Conservation (phyloP, 2,888 invertebrate genomes). For the Arge pagana region DNA sequence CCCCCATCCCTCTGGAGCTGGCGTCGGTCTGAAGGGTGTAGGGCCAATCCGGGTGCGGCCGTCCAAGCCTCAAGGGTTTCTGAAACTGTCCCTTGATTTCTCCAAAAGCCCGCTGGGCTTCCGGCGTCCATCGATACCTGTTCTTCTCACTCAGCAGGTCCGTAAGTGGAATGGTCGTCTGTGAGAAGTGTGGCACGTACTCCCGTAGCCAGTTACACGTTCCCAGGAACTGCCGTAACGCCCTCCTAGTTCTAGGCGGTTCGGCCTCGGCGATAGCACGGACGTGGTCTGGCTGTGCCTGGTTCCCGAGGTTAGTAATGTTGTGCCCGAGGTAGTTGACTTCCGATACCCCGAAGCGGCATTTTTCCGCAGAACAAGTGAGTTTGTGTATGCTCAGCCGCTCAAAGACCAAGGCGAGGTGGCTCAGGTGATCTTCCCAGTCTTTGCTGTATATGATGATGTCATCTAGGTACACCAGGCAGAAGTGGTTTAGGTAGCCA, state of each 20-base stretch:
- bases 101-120: constrained; percentile 8
- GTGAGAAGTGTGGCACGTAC: constrained; percentile 34
- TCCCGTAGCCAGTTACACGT: constrained; percentile 36
- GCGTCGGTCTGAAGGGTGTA: constrained; percentile 37
- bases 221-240: constrained; percentile 34
- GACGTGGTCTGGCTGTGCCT: constrained; percentile 9
- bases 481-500: constrained; percentile 30
- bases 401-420: constrained; percentile 32
- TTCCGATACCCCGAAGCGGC: constrained; percentile 22
- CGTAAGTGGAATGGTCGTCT: constrained; percentile 33
- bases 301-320: constrained; percentile 15
- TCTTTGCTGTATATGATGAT: constrained; percentile 36
- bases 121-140: constrained; percentile 7
- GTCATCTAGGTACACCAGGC: constrained; percentile 41
- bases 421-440: constrained; percentile 30
- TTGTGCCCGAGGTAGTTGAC: constrained; percentile 27
- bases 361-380: constrained; percentile 25
- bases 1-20: constrained; percentile 31
- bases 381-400: constrained; percentile 26
- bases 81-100: constrained; percentile 25
- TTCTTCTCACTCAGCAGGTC: constrained; percentile 23
- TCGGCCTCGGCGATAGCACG: background rate
- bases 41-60: constrained; percentile 28
- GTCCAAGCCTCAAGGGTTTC: constrained; percentile 28
- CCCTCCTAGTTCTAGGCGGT: constrained; percentile 3